Evolutionary conservation across 2,888 invertebrate genomes (phyloP), one percentile per base, ranked within the genome.

Genomic region (Mystacides longicornis): DNA sequence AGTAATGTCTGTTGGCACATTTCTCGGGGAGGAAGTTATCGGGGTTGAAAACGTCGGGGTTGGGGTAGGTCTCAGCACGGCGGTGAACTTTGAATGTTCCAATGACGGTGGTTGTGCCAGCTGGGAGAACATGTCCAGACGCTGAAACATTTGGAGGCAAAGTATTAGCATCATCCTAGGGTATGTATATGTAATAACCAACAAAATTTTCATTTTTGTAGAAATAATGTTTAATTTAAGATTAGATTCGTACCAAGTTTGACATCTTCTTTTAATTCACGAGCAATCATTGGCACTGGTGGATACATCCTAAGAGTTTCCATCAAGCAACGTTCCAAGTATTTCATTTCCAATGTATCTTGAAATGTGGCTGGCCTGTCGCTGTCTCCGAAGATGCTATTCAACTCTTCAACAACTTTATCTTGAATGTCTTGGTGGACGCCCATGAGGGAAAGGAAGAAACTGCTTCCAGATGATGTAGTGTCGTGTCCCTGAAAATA

Each of bases 341-440:
- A 89, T 69, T 90, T 90, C 88, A 90, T 89, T 69, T 89, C 86
- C n/a, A 89, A 68, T 1, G 89, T 89, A 62, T 91, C 90, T 64
- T 86, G 84, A 73, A 87, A 89, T 14, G 88, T 89, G 47, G 85
- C 85, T 2, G 85, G 83, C 19, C 89, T 80, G 65, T 88, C 82
- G 0, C 86, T 84, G 63, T 85, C 85, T 33, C 87, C 85, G 66
- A 90, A 90, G 62, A 90, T 87, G 54, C 79, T 78, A 63, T 88
- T 80, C 33, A 90, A 65, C 69, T 90, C 89, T 60, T 86, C 82
- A 50, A 84, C 73, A 2, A 88, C 86, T 65, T 83, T 84, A 60
- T 83, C 77, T 71, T 89, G 89, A 62, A 88, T 80, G 55, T 86
- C 75, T 65, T 84, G 83, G 68, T 87, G 85, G 57, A 83, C 77